Conservation (phyloP, 2,888 invertebrate species). For the Microdon myrmicae region DNA sequence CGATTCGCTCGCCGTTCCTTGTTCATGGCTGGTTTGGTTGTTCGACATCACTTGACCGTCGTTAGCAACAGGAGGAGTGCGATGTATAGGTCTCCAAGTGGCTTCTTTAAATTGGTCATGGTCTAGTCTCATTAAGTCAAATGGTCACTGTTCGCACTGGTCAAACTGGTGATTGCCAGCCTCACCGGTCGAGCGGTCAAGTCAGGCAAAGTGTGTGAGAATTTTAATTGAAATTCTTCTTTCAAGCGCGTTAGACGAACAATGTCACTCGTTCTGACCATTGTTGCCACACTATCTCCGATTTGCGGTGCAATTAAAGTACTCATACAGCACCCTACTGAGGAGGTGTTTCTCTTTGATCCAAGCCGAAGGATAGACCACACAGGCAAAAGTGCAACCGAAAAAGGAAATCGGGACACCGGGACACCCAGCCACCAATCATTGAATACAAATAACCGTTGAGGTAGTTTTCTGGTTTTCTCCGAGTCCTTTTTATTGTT, state of each 20-base stretch:
- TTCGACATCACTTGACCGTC: no score
- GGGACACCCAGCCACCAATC: slow-evolving; percentile 17
- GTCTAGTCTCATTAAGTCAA: slow-evolving; percentile 36
- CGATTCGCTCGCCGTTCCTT: no score
- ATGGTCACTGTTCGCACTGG: no score
- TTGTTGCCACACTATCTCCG: neutral
- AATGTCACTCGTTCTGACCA: neutral
- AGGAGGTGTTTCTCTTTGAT: slow-evolving; percentile 45
- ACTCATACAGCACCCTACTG: slow-evolving; percentile 47
- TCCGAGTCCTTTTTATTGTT: slow-evolving; percentile 21
- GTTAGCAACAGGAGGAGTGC: no score
- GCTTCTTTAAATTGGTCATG: slow-evolving; percentile 37
- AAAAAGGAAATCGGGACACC: slow-evolving; percentile 35
- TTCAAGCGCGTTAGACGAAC: neutral
- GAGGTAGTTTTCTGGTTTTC: no score
- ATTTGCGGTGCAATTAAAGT: slow-evolving; percentile 36
- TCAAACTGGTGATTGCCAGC: slow-evolving; percentile 10
- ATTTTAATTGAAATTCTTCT: slow-evolving; percentile 53
- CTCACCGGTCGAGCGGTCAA: no score
- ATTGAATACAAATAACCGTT: slow-evolving; percentile 42
- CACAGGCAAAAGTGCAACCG: slow-evolving; percentile 44
- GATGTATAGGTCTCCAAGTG: no score
- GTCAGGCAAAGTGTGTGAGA: slow-evolving; percentile 41
- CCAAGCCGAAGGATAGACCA: slow-evolving; percentile 28
- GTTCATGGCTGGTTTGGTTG: no score